A percentile compares a stretch with the other conserved stretches of the same genome.
phyloP scores from a whole-genome alignment of 2,113 vertebrate genomes.

The Bucco capensis region DNA sequence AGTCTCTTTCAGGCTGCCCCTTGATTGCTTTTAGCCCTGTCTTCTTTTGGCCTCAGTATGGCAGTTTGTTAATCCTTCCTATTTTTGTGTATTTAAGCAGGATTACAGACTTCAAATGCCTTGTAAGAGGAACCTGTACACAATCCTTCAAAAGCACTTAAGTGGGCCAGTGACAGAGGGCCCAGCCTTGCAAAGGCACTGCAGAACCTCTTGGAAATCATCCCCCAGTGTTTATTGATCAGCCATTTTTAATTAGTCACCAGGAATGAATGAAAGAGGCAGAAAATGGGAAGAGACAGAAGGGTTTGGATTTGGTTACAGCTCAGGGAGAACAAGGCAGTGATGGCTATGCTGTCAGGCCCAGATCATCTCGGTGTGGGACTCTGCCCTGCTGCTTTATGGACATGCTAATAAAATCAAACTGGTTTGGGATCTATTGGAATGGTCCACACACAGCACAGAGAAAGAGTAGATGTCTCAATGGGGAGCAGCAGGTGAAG shows the following conservation, averaged over 20 bases:
- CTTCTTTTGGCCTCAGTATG: slow-evolving; percentile 65
- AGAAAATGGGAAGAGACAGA: slow-evolving; percentile 69
- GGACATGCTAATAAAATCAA: not conserved
- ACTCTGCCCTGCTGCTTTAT: slow-evolving; percentile 41
- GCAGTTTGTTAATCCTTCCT: slow-evolving; percentile 81
- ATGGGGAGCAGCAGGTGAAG: not conserved
- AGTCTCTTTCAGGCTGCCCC: slow-evolving; percentile 54
- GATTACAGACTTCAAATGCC: slow-evolving; percentile 83
- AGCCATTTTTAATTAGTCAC: slow-evolving; percentile 84
- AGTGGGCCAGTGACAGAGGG: slow-evolving; percentile 58
- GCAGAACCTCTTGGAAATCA: slow-evolving; percentile 76
- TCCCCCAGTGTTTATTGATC: slow-evolving; percentile 84
- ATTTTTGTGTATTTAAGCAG: slow-evolving; percentile 75
- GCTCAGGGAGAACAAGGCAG: slow-evolving; percentile 39
- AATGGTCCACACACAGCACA: not conserved
- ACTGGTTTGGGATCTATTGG: not conserved
- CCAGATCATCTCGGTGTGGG: not conserved
- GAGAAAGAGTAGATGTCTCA: not conserved
- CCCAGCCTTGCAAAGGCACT: slow-evolving; percentile 55
- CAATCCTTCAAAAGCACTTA: slow-evolving; percentile 89
- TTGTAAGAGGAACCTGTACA: slow-evolving; percentile 85
- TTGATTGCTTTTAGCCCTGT: slow-evolving; percentile 73
- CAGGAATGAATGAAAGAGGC: slow-evolving; percentile 58
- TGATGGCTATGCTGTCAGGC: slow-evolving; percentile 28
- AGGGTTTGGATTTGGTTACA: slow-evolving; percentile 70